phyloP scores from a whole-genome alignment of 2,113 vertebrate genomes.

The Phyllopteryx taeniolatus region DNA sequence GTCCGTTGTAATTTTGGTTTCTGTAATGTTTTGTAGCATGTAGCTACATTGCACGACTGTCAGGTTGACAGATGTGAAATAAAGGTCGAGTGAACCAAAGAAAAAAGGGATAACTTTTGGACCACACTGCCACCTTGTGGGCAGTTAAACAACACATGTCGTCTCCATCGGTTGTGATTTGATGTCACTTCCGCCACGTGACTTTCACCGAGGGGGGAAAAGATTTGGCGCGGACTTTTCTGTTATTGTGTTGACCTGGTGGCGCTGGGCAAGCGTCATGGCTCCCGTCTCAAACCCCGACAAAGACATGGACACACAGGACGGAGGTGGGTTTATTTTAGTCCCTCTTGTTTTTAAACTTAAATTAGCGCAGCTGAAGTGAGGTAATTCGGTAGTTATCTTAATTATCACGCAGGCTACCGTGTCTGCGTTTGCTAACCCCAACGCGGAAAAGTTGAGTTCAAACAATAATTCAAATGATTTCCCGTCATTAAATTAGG shows the following conservation, averaged over 20 bases:
- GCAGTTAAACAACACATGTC: accelerated
- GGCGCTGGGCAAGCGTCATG: slow-evolving; percentile 41
- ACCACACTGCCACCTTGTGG: slow-evolving; percentile 33
- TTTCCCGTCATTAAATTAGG: neutral
- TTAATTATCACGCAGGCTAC: neutral
- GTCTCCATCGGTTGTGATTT: slow-evolving; percentile 29
- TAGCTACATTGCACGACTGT: too few species aligned
- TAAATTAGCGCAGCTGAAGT: neutral
- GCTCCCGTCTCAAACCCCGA: slow-evolving; percentile 70
- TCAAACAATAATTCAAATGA: neutral
- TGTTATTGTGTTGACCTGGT: slow-evolving; percentile 51
- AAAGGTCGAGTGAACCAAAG: neutral
- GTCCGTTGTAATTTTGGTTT: too few species aligned
- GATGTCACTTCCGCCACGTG: slow-evolving; percentile 67
- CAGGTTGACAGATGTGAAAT: too few species aligned
- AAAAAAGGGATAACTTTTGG: neutral
- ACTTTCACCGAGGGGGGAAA: slow-evolving; percentile 78
- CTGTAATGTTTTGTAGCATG: too few species aligned
- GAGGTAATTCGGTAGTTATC: slow-evolving; percentile 37
- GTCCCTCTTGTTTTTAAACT: neutral
- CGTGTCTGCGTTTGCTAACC: neutral
- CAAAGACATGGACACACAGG: slow-evolving; percentile 62
- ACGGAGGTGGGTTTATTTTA: slow-evolving; percentile 54
- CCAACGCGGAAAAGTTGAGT: too few species aligned
- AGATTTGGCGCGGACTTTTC: slow-evolving; percentile 67